Base-by-base conservation (phyloP, 2,888 invertebrate genomes). In the Sycophila texana region DNA sequence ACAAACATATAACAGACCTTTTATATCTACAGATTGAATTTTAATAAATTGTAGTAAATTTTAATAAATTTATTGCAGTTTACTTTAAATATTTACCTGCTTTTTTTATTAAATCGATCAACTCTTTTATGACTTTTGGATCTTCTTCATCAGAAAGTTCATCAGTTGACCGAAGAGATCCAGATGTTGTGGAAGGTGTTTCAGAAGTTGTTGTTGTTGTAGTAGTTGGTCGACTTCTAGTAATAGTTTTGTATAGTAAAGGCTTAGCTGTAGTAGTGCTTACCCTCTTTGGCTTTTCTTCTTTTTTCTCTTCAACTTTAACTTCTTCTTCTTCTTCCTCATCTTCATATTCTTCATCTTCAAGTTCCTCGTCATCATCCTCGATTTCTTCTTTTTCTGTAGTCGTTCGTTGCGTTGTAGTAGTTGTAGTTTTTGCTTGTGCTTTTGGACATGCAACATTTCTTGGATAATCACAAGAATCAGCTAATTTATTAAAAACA, bases 391-490 rank as follows among this genome's bases (percentile, higher is more conserved):
- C 88, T 66, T 89, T 87, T 0, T 91, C 91, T 0, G 92, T 91
- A 0, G 92, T 91, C 3, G 84, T 1, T 92, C 92, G 92, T 0
- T 92, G 92, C n/a, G 90, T 86, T 7, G 89, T 86, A 20, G 91
- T 88, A 0, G 92, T 90, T 0, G 92, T 89, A 53, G 92, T 91
- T 22, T 92, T 89, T 61, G 91, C 90, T 22, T 92, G 91, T 39
- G 93, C 91, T 85, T 93, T 94, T 85, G 95, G 96, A 89, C 96
- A 97, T 47, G 94, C 92, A 0, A 97, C 97, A 88, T 98, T 97
- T 84, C 97, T 94, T 0, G 96, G 94, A 88, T 97, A 98, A 90
- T 98, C 98, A 87, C 98, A 98, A 0, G 97, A 97, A 89, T 97
- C 97, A 0, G 97, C 96, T 0, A 94, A 95, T 86, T 97, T 97